Conservation (phyloP, 2,113 vertebrate species). For the Hemichromis elongatus region DNA sequence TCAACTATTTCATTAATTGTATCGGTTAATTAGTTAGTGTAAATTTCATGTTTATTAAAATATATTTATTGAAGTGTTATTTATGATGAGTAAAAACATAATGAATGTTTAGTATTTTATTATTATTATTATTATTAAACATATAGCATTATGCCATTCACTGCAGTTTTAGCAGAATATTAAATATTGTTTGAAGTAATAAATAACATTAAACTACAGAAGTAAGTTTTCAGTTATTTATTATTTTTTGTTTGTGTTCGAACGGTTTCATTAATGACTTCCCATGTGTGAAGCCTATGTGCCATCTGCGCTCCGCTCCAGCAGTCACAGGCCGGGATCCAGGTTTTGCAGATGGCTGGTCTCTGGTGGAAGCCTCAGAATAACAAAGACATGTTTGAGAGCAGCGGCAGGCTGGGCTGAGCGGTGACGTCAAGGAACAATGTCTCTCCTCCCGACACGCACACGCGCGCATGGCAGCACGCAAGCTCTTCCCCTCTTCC, state of each 20-base stretch:
- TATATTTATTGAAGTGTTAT: not conserved
- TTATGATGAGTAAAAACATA: not conserved
- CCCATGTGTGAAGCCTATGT: not conserved
- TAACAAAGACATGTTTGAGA: conserved; percentile 98
- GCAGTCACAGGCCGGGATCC: conserved; percentile 64
- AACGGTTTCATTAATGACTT: not conserved
- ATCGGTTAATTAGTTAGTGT: not conserved
- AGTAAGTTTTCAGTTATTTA: not conserved
- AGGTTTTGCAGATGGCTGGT: conserved; percentile 82
- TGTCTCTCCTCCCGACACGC: conserved; percentile 79
- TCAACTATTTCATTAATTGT: not conserved
- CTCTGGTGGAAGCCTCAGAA: conserved; percentile 87
- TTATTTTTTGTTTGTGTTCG: not conserved
- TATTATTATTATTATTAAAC: not conserved
- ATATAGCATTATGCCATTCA: not conserved
- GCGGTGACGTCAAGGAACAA: conserved; percentile 96
- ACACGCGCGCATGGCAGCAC: conserved; percentile 39
- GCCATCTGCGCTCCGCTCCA: conserved; percentile 18
- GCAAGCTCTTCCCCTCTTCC: conserved; percentile 50
- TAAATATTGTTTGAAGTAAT: not conserved
- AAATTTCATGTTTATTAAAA: not conserved
- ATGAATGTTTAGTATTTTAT: not conserved
- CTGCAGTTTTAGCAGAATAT: not conserved
- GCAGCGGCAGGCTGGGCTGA: conserved; percentile 79
- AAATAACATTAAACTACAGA: not conserved